phyloP scores from a whole-genome alignment of 2,888 invertebrate species.

The Cordilura impudica region DNA sequence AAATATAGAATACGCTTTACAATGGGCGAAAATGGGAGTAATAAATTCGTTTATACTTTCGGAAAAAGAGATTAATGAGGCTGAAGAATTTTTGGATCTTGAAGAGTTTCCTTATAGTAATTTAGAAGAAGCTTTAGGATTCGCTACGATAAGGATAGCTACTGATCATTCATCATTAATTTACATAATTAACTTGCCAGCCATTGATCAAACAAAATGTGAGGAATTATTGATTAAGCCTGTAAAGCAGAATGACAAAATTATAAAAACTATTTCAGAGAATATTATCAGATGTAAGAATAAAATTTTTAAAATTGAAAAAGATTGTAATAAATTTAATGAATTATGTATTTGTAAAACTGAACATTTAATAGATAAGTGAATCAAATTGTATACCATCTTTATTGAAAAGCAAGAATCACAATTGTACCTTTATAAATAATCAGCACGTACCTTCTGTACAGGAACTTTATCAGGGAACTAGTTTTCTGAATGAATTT shows the following conservation, averaged over 20 bases:
- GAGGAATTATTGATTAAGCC: no score
- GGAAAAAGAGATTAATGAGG: background rate
- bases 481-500: background rate
- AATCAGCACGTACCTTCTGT: no score
- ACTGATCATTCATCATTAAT: conserved; percentile 44
- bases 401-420: no score
- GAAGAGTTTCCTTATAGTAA: conserved; percentile 4
- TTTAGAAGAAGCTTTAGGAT: conserved; percentile 30
- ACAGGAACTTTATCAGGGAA: no score
- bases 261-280: background rate
- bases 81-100: background rate
- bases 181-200: conserved; percentile 49
- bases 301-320: no score
- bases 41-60: conserved; percentile 3
- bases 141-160: conserved; percentile 55
- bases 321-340: no score
- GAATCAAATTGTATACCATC: no score
- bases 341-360: no score
- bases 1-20: no score
- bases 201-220: conserved; percentile 42
- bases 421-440: no score
- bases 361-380: no score
- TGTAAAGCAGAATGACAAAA: background rate
- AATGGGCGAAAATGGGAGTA: no score
- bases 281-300: background rate